These are phyloP conservation scores for Bradynema listronoti DNA, from an alignment of 1,140 invertebrate genomes.

Conservation along the genomic window DNA sequence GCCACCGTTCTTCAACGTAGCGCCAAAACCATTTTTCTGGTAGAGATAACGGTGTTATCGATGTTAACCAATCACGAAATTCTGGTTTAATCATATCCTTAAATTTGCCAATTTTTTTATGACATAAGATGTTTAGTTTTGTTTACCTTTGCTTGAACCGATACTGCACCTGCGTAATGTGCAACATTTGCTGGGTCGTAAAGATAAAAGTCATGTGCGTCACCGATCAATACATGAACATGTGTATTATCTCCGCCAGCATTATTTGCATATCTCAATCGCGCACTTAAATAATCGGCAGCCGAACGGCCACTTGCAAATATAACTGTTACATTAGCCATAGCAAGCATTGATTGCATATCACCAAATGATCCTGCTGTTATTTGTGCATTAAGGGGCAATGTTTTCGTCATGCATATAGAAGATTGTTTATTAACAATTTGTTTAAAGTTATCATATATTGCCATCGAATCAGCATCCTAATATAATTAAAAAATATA, in stretches of 20 bases:
- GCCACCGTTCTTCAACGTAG: conserved; percentile 45
- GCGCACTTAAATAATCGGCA: conserved; percentile 36
- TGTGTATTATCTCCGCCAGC: background rate
- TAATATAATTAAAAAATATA: too few species aligned
- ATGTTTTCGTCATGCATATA: too few species aligned
- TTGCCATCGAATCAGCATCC: too few species aligned
- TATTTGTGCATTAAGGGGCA: too few species aligned
- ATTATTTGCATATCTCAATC: conserved; percentile 18
- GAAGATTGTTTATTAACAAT: too few species aligned
- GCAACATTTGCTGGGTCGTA: conserved; percentile 35
- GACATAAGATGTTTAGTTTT: background rate
- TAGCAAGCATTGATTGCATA: too few species aligned
- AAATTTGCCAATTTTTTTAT: background rate
- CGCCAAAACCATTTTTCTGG: conserved; percentile 53
- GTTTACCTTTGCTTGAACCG: conserved; percentile 45
- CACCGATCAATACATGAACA: conserved; percentile 49
- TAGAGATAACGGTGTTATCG: conserved; percentile 46
- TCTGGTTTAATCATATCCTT: conserved; percentile 18
- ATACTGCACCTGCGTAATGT: conserved; percentile 48
- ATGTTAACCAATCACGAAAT: conserved; percentile 17
- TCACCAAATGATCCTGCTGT: too few species aligned
- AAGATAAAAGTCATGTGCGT: conserved; percentile 52
- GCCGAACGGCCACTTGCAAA: too few species aligned
- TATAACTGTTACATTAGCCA: too few species aligned
- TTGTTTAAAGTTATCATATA: too few species aligned